Percentiles rank a stretch among this genome's conserved stretches.
Conservation (phyloP, 2,113 vertebrate genomes). For the Panurus biarmicus region DNA sequence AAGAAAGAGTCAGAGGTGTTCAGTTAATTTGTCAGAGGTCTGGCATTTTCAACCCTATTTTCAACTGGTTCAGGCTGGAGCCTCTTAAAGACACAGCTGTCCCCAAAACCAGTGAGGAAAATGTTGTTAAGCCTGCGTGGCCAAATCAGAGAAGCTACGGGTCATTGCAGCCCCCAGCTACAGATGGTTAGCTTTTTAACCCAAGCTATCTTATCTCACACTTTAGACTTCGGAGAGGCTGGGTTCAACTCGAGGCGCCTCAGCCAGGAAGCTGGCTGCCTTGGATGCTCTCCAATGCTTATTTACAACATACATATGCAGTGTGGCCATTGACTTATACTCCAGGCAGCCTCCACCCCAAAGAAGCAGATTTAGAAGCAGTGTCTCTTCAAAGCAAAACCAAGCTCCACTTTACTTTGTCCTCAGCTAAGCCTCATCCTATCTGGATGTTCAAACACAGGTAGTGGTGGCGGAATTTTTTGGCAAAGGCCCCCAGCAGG, state of each 20-base stretch:
- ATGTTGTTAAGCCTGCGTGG: background rate
- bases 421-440: background rate
- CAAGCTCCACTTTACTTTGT: background rate
- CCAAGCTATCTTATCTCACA: constrained; percentile 27
- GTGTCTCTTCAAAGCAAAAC: background rate
- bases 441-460: constrained; percentile 11
- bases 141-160: fast-evolving
- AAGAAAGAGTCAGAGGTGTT: background rate
- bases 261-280: constrained; percentile 34
- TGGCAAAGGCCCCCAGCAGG: background rate
- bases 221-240: background rate
- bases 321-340: constrained; percentile 32
- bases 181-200: constrained; percentile 33
- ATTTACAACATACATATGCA: constrained; percentile 37
- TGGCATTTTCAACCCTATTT: background rate
- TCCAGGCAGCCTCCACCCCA: background rate
- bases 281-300: constrained; percentile 32
- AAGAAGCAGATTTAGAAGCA: constrained; percentile 44
- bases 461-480: background rate
- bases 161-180: background rate
- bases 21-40: background rate
- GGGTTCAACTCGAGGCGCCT: constrained; percentile 24
- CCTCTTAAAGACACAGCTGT: background rate
- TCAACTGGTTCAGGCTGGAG: background rate
- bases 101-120: background rate